Conservation (phyloP, 1,140 invertebrate genomes). For the Ectropis grisescens region DNA sequence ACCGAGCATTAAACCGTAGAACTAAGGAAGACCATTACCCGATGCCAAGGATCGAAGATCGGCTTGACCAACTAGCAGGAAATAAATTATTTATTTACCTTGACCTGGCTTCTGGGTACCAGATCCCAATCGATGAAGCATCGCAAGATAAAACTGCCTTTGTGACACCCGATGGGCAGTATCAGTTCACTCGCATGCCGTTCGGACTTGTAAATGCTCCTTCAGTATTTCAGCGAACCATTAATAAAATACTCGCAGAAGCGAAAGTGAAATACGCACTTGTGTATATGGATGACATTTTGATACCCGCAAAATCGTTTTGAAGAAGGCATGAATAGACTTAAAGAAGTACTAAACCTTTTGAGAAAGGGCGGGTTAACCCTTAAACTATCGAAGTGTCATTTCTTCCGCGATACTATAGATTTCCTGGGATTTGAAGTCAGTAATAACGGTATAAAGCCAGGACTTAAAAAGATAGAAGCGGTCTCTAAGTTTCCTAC, state of each 20-base stretch:
- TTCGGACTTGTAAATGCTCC: neutral
- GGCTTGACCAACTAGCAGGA: no score
- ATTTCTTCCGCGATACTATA: slow-evolving; percentile 9
- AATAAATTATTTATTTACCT: neutral
- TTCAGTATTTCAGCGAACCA: neutral
- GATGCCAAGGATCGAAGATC: no score
- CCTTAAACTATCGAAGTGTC: slow-evolving; percentile 30
- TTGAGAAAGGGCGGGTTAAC: slow-evolving; percentile 12
- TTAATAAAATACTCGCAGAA: neutral
- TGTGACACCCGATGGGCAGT: neutral
- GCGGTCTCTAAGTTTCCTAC: slow-evolving; percentile 11
- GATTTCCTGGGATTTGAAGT: slow-evolving; percentile 15
- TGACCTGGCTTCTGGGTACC: neutral
- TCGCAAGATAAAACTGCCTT: neutral
- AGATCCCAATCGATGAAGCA: neutral
- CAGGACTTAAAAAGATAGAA: slow-evolving; percentile 7
- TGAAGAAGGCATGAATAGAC: slow-evolving; percentile 5
- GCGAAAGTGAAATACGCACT: neutral
- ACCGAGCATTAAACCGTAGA: no score
- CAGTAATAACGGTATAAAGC: slow-evolving; percentile 5
- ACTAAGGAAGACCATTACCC: no score
- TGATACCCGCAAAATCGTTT: neutral
- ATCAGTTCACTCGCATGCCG: neutral
- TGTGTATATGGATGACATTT: slow-evolving; percentile 3
- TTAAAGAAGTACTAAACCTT: slow-evolving; percentile 7